These are phyloP conservation scores for Eciton burchellii DNA, from an alignment of 1,140 invertebrate species.

Conservation along the genomic window DNA sequence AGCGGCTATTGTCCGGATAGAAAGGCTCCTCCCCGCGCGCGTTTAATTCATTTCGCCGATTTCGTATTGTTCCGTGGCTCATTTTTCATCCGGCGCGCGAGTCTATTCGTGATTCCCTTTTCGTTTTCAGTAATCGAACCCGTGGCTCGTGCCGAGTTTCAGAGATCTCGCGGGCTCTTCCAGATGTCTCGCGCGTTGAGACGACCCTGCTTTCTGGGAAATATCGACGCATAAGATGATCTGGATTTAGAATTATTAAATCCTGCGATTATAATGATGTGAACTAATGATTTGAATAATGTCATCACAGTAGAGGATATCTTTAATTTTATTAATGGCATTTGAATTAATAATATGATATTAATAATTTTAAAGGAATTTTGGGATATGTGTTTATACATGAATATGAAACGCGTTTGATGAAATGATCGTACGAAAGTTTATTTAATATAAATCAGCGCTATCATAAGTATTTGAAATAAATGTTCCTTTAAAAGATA, in stretches of 20 bases:
- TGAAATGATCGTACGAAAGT: no score
- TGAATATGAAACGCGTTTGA: no score
- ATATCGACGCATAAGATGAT: not conserved
- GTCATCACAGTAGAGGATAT: not conserved
- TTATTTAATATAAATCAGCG: no score
- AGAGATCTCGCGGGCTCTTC: constrained; percentile 26
- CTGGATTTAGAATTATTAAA: constrained; percentile 1
- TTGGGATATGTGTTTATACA: no score
- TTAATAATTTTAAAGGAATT: no score
- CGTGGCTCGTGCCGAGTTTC: constrained; percentile 49
- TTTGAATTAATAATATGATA: no score
- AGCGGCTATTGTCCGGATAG: constrained; percentile 45
- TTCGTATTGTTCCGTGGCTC: constrained; percentile 35
- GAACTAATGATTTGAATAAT: no score
- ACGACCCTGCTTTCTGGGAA: not conserved
- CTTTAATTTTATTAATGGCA: no score
- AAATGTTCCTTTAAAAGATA: not conserved
- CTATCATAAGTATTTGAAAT: not conserved
- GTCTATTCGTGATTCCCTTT: constrained; percentile 39
- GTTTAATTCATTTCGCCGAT: constrained; percentile 64
- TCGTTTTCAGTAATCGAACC: constrained; percentile 55
- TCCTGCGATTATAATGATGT: not conserved
- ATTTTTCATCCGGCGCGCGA: constrained; percentile 52
- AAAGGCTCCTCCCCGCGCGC: constrained; percentile 41
- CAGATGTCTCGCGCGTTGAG: not conserved